Evolutionary conservation across 2,113 vertebrate genomes (phyloP), one percentile per base, ranked within the genome.

Genomic region (Paedocypris sp.): DNA sequence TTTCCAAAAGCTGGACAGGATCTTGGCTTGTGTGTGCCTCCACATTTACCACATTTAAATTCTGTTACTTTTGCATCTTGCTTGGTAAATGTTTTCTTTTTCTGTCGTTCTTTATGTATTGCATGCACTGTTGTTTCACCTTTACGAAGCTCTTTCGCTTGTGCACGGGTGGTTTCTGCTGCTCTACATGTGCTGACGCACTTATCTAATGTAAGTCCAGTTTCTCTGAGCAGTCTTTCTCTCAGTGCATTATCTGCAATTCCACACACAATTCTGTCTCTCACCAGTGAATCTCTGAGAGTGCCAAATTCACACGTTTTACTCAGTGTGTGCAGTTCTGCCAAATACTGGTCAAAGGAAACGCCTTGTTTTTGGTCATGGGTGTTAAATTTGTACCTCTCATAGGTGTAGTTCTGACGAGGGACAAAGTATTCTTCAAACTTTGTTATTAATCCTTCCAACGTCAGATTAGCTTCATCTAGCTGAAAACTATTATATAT

Each of bases 261-360:
- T 7, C 58, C 64, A 23, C 64, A 73, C 3, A 73, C 56, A 15
- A 73, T 42, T 19, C 49, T 45, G 32, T 67, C 54, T 7, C 45
- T 58, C 8, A 71, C 38, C 11, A 58, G 36, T 13, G 57, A 68
- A 16, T 71, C 58, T 36, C 10, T 68, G 10, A 62, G 16, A 5
- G 20, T 20, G 2, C 26, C 61, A 36, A 73, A 70, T 4, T 65
- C 68, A 45, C 67, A 64, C 5, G 53, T 61, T 12, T 60, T 63
- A 13, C 58, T 72, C 42, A 48, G 11, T 28, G 42, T 51, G 19
- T 66, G n/a, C 9, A 56, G 3, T 15, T 66, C 64, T 11, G 58
- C 36, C 2, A 63, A 9, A 11, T 67, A 58, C 18, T 62, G 51
- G 10, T 67, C 57, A 25, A 70, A 39, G 42, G 12, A 43, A 19